Evolutionary conservation across 2,797 vertebrate species (phyloP), one percentile per base, ranked within the genome.

Genomic region (Florisuga fusca): DNA sequence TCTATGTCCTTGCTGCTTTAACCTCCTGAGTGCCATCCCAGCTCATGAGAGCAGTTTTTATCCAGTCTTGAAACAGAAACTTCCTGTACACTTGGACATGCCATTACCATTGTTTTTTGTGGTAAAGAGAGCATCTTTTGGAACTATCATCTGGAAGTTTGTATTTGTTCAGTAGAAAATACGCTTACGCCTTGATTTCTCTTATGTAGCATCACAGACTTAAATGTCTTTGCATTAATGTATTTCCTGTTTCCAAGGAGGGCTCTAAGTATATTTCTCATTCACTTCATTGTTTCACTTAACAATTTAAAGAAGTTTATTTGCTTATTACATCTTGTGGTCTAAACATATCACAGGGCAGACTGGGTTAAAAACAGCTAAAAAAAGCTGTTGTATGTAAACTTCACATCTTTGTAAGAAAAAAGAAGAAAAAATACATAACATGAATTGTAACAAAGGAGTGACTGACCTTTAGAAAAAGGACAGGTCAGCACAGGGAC

Each of bases 1-100:
- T 66, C 75, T 79, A 55, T 63, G 76, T 80, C 64, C 84, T 86
- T 61, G 22, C 88, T 92, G 87, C 72, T 82, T 85, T 93, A 75
- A 64, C 86, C 79, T 91, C 43, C 54, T 80, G 29, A 31, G 36
- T 87, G 58, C 22, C 71, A 68, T 9, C 15, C 46, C 10, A 77
- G 43, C 27, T 64, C 71, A 69, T n/a, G n/a, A 68, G 5, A 51
- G 41, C 26, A 51, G 51, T 7, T 71, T 29, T 41, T 87, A 41
- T 8, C 36, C 69, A 33, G n/a, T 22, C 36, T 83, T 36, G 17
- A 69, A 78, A 75, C 21, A 87, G 23, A 55, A 66, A 38, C 16
- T 46, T 78, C 19, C 25, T 69, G 7, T 53, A 51, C 12, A 15
- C n/a, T 66, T 61, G 17, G 20, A 48, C 29, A 46, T 36, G 26